phyloP scores from a whole-genome alignment of 1,140 invertebrate genomes.

The Lithobius niger region DNA sequence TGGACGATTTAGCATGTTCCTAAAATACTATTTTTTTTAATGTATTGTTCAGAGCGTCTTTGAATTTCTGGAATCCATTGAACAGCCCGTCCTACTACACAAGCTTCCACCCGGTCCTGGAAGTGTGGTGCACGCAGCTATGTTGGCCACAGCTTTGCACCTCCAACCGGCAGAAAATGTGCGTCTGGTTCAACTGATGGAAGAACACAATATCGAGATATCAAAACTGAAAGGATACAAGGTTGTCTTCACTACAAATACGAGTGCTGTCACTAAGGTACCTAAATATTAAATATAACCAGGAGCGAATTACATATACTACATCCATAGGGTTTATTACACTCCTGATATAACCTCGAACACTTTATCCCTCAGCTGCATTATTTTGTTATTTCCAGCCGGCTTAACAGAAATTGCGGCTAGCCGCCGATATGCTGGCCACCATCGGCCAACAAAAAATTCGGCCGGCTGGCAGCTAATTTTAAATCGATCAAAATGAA shows the following conservation, averaged over 20 bases:
- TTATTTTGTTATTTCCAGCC: no score
- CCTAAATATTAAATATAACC: no score
- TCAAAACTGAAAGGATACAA: constrained; percentile 47
- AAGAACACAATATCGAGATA: constrained; percentile 51
- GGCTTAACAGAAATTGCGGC: no score
- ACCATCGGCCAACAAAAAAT: no score
- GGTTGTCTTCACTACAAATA: constrained; percentile 72
- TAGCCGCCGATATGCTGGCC: no score
- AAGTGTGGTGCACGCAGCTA: constrained; percentile 62
- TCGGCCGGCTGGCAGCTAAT: no score
- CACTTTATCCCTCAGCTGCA: no score
- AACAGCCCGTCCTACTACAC: constrained; percentile 48
- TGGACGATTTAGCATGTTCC: constrained; percentile 46
- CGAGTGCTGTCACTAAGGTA: constrained; percentile 67
- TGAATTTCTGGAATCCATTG: constrained; percentile 59
- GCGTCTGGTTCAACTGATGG: constrained; percentile 56
- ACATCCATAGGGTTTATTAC: no score
- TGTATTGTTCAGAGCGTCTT: constrained; percentile 42
- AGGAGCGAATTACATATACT: no score
- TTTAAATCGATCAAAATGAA: no score
- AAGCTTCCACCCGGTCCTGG: constrained; percentile 47
- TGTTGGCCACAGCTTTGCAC: constrained; percentile 55
- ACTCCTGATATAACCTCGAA: no score
- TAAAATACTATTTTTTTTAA: background rate
- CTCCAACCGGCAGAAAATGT: constrained; percentile 47